Conservation (phyloP, 2,888 invertebrate genomes). For the Folsomia candida region DNA sequence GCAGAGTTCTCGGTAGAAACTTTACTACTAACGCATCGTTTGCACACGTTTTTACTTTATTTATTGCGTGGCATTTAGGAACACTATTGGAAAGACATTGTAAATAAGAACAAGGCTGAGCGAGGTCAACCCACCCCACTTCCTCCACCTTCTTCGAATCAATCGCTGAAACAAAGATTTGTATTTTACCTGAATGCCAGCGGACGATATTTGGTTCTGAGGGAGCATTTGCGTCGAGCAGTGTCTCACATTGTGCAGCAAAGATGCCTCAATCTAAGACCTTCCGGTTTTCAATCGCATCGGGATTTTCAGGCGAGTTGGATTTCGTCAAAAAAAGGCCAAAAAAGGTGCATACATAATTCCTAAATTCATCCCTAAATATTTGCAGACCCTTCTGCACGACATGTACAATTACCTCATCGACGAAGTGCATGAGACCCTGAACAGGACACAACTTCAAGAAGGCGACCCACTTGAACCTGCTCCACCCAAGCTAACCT, state of each 20-base stretch:
- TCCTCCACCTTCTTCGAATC: constrained; percentile 25
- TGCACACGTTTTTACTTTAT: not conserved
- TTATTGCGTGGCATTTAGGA: no score
- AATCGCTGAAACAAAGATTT: constrained; percentile 43
- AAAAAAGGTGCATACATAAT: no score
- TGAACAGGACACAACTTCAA: constrained; percentile 24
- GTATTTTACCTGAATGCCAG: constrained; percentile 44
- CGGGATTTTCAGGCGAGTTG: constrained; percentile 29
- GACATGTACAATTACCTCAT: constrained; percentile 41
- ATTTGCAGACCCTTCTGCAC: constrained; percentile 39
- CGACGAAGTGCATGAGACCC: constrained; percentile 40
- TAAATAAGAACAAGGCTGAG: constrained; percentile 6
- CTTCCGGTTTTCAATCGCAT: constrained; percentile 31
- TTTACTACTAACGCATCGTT: not conserved
- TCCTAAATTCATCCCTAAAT: not conserved
- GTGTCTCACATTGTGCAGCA: constrained; percentile 43
- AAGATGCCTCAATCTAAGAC: constrained; percentile 24
- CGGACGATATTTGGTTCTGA: constrained; percentile 37
- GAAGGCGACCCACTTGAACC: constrained; percentile 31
- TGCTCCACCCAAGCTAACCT: constrained; percentile 15
- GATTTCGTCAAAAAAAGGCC: not conserved
- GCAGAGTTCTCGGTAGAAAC: constrained; percentile 39
- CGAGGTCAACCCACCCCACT: not conserved
- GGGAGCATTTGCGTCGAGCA: constrained; percentile 42
- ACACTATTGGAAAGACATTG: constrained; percentile 32